phyloP scores from a whole-genome alignment of 2,888 invertebrate species.

The Athripsodes cinereus region DNA sequence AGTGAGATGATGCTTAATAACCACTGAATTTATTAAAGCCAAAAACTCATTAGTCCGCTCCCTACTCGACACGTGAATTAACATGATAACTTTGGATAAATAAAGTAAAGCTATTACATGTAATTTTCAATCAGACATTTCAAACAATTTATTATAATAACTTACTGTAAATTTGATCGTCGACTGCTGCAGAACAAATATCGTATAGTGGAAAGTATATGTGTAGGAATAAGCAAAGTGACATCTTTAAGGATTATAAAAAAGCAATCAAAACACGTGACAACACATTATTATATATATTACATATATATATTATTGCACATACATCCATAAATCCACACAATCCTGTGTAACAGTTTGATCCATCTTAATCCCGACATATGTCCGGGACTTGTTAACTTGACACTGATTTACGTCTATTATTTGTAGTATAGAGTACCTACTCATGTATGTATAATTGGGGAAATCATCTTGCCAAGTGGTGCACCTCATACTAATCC shows the following conservation, averaged over 20 bases:
- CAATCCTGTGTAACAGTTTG: background rate
- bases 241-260: background rate
- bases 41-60: no score
- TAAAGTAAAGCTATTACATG: no score
- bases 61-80: no score
- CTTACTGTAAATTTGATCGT: no score
- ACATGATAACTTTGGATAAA: no score
- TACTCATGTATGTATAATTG: no score
- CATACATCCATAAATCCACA: background rate
- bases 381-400: slow-evolving; percentile 49
- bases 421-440: slow-evolving; percentile 35
- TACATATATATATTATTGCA: background rate
- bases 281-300: background rate
- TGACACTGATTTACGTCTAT: slow-evolving; percentile 55
- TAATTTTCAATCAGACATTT: no score
- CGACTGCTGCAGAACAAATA: no score
- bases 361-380: slow-evolving; percentile 35
- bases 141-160: no score
- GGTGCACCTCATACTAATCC: background rate
- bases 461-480: background rate
- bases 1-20: no score
- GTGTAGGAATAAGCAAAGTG: no score
- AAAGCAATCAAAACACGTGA: slow-evolving; percentile 11
- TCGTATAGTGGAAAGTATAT: background rate
- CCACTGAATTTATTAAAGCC: no score